Evolutionary conservation across 2,113 vertebrate genomes (phyloP), one percentile per base, ranked within the genome.

Genomic region (Atherinomorus stipes): DNA sequence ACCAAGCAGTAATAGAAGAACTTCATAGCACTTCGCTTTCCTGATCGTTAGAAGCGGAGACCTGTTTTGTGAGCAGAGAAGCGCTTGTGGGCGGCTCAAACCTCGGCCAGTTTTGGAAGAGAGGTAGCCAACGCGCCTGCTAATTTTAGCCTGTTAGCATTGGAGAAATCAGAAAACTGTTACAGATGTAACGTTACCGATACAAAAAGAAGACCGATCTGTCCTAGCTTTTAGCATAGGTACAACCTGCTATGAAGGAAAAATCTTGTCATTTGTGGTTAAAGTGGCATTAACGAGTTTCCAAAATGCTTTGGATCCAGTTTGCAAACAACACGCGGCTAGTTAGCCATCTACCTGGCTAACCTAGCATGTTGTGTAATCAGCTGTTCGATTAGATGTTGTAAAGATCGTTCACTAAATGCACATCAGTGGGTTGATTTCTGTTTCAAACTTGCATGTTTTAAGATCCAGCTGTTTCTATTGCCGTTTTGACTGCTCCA

Each of bases 101-200:
- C 50, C 67, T 77, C 62, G 77, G 72, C 75, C 74, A 64, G 80
- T 87, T 67, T 63, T 80, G 69, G 83, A 91, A 86, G 54, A 88
- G 78, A 88, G 85, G 78, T 90, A 89, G 89, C 81, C 81, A 78
- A 78, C 53, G 64, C 76, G 57, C 66, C 47, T 66, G 85, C 84
- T 87, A 88, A 69, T 19, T 16, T 49, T 89, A 88, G 83, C 74
- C 18, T 80, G 66, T 71, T 87, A 89, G 79, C 87, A 31, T 16
- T 9, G 34, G 11, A 56, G 53, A 73, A 70, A 81, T 75, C 50
- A 74, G 11, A 56, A 74, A 67, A 76, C 77, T 37, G 40, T n/a
- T 62, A 47, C 45, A n/a, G 23, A 13, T 38, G 21, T 45, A 66
- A 31, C 56, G 42, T 26, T 37, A 2, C 8, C 7, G 10, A 37